phyloP scores from a whole-genome alignment of 2,888 invertebrate species.

The Tachystola acroxantha region DNA sequence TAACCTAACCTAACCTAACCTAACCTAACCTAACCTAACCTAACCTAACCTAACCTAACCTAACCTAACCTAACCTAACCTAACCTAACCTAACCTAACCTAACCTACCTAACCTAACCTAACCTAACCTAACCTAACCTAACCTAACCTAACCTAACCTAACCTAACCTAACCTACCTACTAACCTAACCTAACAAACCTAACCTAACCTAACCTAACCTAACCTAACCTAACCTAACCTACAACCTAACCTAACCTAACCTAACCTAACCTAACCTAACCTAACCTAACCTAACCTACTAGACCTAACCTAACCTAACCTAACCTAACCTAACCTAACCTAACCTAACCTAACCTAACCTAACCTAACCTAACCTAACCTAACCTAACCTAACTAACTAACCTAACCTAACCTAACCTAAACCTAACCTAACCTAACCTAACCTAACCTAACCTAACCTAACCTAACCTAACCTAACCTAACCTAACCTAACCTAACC shows the following conservation, averaged over 20 bases:
- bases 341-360: slow-evolving; percentile 7
- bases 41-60: neutral
- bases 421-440: neutral
- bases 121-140: neutral
- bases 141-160: neutral
- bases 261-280: neutral
- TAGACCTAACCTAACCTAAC: slow-evolving; percentile 3
- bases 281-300: slow-evolving; percentile 1
- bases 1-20: neutral
- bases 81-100: neutral
- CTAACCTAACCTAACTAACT: neutral
- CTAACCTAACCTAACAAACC: slow-evolving; percentile 1
- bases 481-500: neutral
- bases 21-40: neutral
- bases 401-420: neutral
- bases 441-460: neutral
- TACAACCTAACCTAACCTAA: neutral
- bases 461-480: neutral
- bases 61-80: neutral
- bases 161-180: neutral
- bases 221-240: neutral
- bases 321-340: slow-evolving; percentile 7
- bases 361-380: neutral
- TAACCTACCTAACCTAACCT: neutral
- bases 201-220: slow-evolving; percentile 1